Evolutionary conservation across 2,797 vertebrate genomes (phyloP), one percentile per base, ranked within the genome.

Genomic region (Amphiprion clarkii): DNA sequence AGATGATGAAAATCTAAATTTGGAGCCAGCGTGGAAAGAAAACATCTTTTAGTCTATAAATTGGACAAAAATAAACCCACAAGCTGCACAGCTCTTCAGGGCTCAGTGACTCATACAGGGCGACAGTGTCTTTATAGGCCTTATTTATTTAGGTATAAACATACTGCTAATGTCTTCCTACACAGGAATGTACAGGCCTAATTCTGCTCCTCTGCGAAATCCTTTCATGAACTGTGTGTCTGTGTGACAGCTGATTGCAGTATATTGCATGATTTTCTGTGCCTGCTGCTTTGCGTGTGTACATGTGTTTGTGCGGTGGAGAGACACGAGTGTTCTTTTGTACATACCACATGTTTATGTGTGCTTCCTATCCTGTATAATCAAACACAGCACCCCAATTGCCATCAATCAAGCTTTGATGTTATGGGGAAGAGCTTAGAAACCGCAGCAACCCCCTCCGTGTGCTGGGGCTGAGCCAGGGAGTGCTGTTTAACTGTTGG

Each of bases 351-450:
- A 2, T 79, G 71, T 82, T 80, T 78, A 53, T 55, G 82, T 72
- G 62, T 71, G 78, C 76, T 71, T 85, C 69, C 76, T 63, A 40
- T 85, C 71, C 68, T 17, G 59, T 76, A 65, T 81, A 89, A 92
- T 90, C 89, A 91, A 88, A 75, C 74, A 10, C 75, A 83, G 81
- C 66, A 83, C 71, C 51, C 83, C 67, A 67, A 82, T 46, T 78
- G 75, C 79, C 84, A 89, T 88, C 85, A 87, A 87, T 90, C 81
- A 85, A 71, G 76, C 76, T 79, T 84, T 89, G 82, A 85, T 85
- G 79, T 86, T 70, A 48, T 25, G 10, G 40, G 52, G 71, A 76
- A 74, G 62, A 80, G 65, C 70, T 33, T 6, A 1, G 33, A 77
- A 79, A 80, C 66, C 44, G n/a, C 63, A 70, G 49, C 16, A 58